Base-by-base conservation (phyloP, 2,888 invertebrate species). In the Tiliacea aurago region DNA sequence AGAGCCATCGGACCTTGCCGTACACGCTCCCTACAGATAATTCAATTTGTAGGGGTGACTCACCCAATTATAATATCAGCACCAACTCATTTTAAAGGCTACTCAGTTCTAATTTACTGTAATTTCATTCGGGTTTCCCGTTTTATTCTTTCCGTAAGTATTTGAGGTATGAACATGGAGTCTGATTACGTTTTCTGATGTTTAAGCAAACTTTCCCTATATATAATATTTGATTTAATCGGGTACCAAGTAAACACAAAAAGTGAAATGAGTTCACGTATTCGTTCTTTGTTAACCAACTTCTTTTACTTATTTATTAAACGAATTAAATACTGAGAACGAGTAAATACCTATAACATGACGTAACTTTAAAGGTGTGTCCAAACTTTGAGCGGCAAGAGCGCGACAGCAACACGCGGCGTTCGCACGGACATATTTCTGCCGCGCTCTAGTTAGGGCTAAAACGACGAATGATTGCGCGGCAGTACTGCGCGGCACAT, bases 11-110 rank as follows among this genome's bases (percentile, higher is more conserved):
- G 78, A 81, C 84, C 85, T 83, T 78, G 81, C 78, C 74, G 87
- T 80, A 73, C 78, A 74, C 76, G 81, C 70, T 78, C 78, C 78
- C 80, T 71, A 51, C 73, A 84, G 87, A 87, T 89, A 87, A 89
- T 87, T 89, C 84, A 87, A 89, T 90, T 88, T 84, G 74, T 78
- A 69, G 77, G 84, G 84, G 81, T 84, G 83, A 85, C 84, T 87
- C 81, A 79, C 80, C 83, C 86, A 88, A 88, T 88, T 87, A 88
- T 84, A 79, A 86, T 85, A 83, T 87, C 84, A 89, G 84, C 81
- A 84, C 84, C 86, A 82, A 84, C 84, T 85, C 84, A 86, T 84
- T 86, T 88, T 82, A 88, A 86, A 82, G 78, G 79, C 81, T 84
- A 76, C 82, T 81, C 82, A 76, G 72, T 74, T 81, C 84, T 87